These are phyloP conservation scores for Aphidius gifuensis DNA, from an alignment of 1,140 invertebrate species.

Conservation along the genomic window DNA sequence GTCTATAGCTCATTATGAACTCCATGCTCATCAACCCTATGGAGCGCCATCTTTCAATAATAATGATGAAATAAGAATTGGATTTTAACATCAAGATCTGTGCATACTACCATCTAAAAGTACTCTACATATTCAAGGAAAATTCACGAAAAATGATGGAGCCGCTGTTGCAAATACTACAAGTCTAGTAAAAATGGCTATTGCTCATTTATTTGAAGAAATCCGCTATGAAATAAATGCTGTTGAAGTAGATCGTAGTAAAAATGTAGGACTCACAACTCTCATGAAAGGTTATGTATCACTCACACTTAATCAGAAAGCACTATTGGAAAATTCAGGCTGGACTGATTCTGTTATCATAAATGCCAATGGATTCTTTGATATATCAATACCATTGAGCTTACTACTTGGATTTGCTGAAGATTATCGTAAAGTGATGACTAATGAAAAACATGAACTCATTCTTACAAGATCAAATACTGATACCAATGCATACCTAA, in stretches of 20 bases:
- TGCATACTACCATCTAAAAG: too few relatives aligned
- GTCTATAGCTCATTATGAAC: too few relatives aligned
- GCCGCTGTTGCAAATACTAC: too few relatives aligned
- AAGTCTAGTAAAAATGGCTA: not conserved
- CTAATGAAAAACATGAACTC: constrained; percentile 52
- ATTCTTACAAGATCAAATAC: too few relatives aligned
- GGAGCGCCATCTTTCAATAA: too few relatives aligned
- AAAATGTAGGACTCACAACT: constrained; percentile 44
- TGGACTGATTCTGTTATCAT: constrained; percentile 30
- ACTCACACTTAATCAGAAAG: constrained; percentile 27
- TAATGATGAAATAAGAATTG: too few relatives aligned
- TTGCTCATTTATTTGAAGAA: constrained; percentile 48
- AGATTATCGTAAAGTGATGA: constrained; percentile 51
- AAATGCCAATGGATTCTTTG: constrained; percentile 35
- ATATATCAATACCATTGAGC: constrained; percentile 44
- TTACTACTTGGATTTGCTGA: constrained; percentile 49
- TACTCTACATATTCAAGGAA: too few relatives aligned
- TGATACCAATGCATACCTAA: too few relatives aligned
- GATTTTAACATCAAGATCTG: too few relatives aligned
- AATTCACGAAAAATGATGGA: too few relatives aligned
- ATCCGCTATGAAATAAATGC: constrained; percentile 52
- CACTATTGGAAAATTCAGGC: constrained; percentile 32
- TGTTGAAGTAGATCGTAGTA: constrained; percentile 47
- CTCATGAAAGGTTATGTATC: constrained; percentile 47
- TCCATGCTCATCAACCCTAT: too few relatives aligned